Percentiles rank a stretch among this genome's conserved stretches.
These are phyloP conservation scores for Melinaea marsaeus DNA, from an alignment of 2,888 invertebrate genomes.

Conservation along the genomic window DNA sequence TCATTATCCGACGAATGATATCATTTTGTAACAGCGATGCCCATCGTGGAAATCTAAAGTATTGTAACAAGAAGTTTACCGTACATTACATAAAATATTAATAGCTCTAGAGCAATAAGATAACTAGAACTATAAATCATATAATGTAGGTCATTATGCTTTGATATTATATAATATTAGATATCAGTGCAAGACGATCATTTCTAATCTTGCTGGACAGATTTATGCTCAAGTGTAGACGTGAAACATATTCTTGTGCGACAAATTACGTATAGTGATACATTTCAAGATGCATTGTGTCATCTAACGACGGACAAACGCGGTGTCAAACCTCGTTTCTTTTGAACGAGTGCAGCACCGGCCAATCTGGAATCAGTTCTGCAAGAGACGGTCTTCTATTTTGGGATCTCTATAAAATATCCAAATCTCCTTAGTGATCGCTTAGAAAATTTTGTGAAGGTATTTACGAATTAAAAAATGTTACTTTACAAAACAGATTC, in stretches of 20 bases:
- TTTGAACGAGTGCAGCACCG: constrained; percentile 89
- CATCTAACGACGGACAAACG: constrained; percentile 53
- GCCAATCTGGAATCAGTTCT: constrained; percentile 98
- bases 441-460: constrained; percentile 21
- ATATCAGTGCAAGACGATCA: constrained; percentile 36
- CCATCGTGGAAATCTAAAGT: not conserved
- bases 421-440: constrained; percentile 54
- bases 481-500: not conserved
- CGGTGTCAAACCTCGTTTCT: constrained; percentile 89
- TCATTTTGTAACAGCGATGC: not conserved
- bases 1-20: constrained; percentile 6
- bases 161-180: constrained; percentile 30
- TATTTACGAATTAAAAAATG: constrained; percentile 9
- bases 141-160: constrained; percentile 30
- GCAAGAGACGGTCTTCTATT: constrained; percentile 92
- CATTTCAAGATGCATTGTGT: constrained; percentile 70
- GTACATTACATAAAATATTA: no score
- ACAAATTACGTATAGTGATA: constrained; percentile 64
- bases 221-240: constrained; percentile 42
- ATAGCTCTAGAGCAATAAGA: not conserved
- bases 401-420: constrained; percentile 75
- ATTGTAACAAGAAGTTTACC: no score
- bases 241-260: constrained; percentile 55
- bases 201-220: constrained; percentile 48
- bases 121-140: constrained; percentile 27